Percentiles rank a stretch among this genome's conserved stretches.
Conservation (phyloP, 2,888 invertebrate genomes). For the Ochlodes sylvanus region DNA sequence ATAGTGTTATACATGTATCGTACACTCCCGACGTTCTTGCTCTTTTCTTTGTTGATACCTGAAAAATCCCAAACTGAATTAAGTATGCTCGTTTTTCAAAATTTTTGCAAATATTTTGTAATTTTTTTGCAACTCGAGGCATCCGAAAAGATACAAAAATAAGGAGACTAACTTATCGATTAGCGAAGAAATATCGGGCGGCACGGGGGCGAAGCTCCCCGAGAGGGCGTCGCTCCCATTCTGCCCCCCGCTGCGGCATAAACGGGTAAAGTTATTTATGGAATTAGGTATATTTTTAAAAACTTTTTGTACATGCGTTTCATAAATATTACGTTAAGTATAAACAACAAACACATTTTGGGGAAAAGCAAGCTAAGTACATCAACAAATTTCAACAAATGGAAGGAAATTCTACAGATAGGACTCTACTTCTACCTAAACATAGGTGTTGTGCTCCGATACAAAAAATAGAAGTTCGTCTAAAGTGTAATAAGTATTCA, state of each 20-base stretch:
- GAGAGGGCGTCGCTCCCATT: constrained; percentile 75
- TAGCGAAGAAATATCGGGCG: constrained; percentile 80
- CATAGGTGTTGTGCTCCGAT: neutral
- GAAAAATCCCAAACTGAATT: constrained; percentile 48
- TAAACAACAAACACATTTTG: neutral
- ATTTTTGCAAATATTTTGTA: too few species aligned
- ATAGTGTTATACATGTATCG: constrained; percentile 87
- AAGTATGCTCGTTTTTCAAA: too few species aligned
- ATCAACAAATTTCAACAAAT: neutral
- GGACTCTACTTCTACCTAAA: too few species aligned
- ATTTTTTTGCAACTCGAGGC: too few species aligned
- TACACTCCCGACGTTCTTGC: constrained; percentile 90
- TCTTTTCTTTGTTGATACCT: constrained; percentile 90
- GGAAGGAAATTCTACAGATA: constrained; percentile 2
- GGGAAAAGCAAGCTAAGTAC: too few species aligned
- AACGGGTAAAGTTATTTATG: neutral
- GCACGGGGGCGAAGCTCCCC: constrained; percentile 71
- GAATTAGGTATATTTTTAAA: constrained; percentile 3
- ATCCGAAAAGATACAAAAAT: constrained; percentile 32
- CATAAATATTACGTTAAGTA: neutral
- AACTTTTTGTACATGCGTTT: neutral
- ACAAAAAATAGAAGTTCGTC: neutral
- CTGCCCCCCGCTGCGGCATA: constrained; percentile 67
- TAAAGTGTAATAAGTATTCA: too few species aligned
- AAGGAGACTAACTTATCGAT: constrained; percentile 74